Conservation (phyloP, 2,113 vertebrate genomes). For the Clarias gariepinus region DNA sequence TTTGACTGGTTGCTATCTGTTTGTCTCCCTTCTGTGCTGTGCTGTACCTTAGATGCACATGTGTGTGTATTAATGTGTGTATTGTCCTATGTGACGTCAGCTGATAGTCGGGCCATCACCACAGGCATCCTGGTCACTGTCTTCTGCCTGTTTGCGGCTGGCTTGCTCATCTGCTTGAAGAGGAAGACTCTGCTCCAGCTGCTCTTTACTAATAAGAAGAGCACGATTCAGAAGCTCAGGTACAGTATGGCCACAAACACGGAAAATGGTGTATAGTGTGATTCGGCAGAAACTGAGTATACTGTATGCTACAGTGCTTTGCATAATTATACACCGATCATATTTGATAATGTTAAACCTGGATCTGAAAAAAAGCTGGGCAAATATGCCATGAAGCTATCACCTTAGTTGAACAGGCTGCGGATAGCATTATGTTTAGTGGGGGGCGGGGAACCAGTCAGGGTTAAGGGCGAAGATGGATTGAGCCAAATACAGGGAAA, state of each 20-base stretch:
- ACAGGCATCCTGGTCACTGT: conserved; percentile 79
- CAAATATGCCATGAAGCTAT: not conserved
- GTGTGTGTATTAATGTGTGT: conserved; percentile 77
- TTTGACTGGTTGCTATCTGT: conserved; percentile 33
- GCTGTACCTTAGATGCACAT: conserved; percentile 70
- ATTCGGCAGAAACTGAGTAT: not conserved
- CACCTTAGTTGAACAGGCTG: not conserved
- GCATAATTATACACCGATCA: not conserved
- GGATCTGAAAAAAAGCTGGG: not conserved
- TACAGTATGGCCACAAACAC: conserved; percentile 55
- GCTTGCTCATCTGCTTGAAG: conserved; percentile 81
- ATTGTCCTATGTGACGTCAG: conserved; percentile 73
- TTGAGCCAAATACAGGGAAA: not conserved
- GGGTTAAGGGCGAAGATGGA: not conserved
- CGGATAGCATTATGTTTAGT: not conserved
- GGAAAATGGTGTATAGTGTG: not conserved
- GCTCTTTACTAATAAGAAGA: conserved; percentile 84
- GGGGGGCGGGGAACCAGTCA: not conserved
- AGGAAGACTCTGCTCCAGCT: conserved; percentile 80
- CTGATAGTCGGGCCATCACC: conserved; percentile 78
- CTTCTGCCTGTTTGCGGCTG: conserved; percentile 77
- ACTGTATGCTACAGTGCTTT: not conserved
- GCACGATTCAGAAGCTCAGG: conserved; percentile 90
- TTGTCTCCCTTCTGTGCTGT: conserved; percentile 51
- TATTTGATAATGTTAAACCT: not conserved